These are phyloP conservation scores for Dicrurus megarhynchus DNA, from an alignment of 2,113 vertebrate genomes.

Conservation along the genomic window DNA sequence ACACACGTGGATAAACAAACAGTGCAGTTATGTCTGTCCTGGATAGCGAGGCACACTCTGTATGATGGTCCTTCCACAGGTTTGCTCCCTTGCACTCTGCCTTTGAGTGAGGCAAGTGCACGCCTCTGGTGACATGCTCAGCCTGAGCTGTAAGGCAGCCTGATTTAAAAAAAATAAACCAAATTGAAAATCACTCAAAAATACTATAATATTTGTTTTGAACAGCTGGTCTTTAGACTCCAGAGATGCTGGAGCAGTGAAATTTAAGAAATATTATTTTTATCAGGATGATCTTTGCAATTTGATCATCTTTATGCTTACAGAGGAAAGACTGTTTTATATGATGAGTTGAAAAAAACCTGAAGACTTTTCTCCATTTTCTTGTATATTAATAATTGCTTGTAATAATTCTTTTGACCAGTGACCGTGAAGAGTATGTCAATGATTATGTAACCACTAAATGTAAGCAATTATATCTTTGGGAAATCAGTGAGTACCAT, in stretches of 20 bases:
- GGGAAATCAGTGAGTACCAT: background rate
- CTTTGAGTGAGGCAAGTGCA: background rate
- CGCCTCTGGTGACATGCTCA: background rate
- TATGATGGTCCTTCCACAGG: background rate
- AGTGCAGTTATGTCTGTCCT: background rate
- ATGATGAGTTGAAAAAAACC: background rate
- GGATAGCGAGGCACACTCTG: rapidly evolving
- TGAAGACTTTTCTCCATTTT: background rate
- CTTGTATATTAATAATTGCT: background rate
- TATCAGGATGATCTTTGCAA: background rate
- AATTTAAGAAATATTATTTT: background rate
- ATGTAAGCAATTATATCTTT: background rate
- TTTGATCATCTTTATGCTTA: background rate
- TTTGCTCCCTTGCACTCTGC: background rate
- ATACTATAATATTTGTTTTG: background rate
- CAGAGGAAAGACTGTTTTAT: background rate
- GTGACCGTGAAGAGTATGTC: background rate
- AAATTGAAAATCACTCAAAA: background rate
- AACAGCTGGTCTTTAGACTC: background rate
- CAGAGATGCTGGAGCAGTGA: background rate
- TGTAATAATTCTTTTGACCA: background rate
- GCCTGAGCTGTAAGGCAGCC: background rate
- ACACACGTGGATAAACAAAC: background rate
- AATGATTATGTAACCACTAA: background rate
- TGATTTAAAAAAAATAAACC: background rate